phyloP scores from a whole-genome alignment of 2,888 invertebrate species.

The Mesoligia furuncula region DNA sequence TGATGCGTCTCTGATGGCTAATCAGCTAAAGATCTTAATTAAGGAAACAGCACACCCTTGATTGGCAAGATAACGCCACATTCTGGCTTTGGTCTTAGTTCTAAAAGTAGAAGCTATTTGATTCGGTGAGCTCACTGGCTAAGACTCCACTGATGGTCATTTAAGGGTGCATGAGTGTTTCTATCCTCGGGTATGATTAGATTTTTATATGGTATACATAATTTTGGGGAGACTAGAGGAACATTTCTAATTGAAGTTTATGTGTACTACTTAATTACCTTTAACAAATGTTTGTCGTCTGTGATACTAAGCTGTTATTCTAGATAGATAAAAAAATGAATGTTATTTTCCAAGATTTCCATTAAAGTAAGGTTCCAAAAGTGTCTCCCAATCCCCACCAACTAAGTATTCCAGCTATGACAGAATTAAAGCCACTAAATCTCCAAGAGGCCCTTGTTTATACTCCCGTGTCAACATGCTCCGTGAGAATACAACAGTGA shows the following conservation, averaged over 20 bases:
- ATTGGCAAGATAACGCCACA: conserved; percentile 65
- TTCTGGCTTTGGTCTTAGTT: conserved; percentile 56
- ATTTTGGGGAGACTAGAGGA: background rate
- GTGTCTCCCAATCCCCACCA: background rate
- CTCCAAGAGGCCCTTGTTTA: conserved; percentile 54
- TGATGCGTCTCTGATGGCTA: conserved; percentile 20
- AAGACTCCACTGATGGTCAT: conserved; percentile 8
- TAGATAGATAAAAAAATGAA: background rate
- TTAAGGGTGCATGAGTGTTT: background rate
- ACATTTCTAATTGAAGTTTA: background rate
- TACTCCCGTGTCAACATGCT: conserved; percentile 54
- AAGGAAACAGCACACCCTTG: conserved; percentile 51
- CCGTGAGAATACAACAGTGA: conserved; percentile 64
- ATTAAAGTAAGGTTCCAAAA: background rate
- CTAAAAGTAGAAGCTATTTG: conserved; percentile 48
- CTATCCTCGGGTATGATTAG: background rate
- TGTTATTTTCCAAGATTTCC: background rate
- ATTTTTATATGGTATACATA: background rate
- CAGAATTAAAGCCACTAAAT: conserved; percentile 59
- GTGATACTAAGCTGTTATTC: background rate
- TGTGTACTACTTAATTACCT: no score
- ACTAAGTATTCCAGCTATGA: conserved; percentile 31
- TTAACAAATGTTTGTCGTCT: background rate
- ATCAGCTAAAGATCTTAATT: conserved; percentile 54
- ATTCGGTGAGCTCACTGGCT: conserved; percentile 42